Evolutionary conservation across 2,797 vertebrate genomes (phyloP), one percentile per base, ranked within the genome.

Genomic region (Sitta carolinensis): DNA sequence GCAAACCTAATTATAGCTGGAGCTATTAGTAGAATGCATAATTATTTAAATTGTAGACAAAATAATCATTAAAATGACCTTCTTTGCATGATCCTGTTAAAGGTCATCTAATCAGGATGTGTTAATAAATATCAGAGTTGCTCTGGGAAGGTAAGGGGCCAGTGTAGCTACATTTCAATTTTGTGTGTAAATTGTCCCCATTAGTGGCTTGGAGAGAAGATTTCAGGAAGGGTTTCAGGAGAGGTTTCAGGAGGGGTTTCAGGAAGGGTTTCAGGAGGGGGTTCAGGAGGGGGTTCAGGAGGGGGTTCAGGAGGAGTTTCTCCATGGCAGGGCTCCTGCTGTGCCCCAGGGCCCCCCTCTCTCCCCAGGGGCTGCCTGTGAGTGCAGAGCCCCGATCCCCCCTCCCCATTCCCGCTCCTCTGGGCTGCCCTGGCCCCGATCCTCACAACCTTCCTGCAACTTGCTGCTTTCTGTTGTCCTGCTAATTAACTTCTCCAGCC

Each of bases 31-130:
- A 78, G 94, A 50, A 83, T 91, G 87, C 79, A 21, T 87, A 87
- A 95, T 96, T 94, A 96, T 96, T 96, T 95, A 89, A 92, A 96
- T 94, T 67, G 78, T 93, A 85, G 94, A 29, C 72, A 95, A 96
- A 94, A 95, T 87, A 80, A 89, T 94, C 82, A 80, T 87, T 54
- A 85, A 92, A 85, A 85, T 94, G 84, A 95, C 93, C 94, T 95
- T 80, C 82, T 92, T 77, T 80, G 87, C 87, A 20, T 83, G 90
- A 93, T 91, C 82, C 75, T 47, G 79, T 10, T 84, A 94, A 93
- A 96, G 93, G 95, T 94, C 89, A 89, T 80, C 91, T 64, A 74
- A 92, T 93, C 93, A 93, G 80, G 72, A 54, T 64, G 73, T 68
- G 23, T 72, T 91, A 74, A 78, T 64, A 80, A 77, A 40, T 36